A percentile compares a stretch with the other conserved stretches of the same genome.
Conservation (phyloP, 2,888 invertebrate species). For the Uropetala carovei region DNA sequence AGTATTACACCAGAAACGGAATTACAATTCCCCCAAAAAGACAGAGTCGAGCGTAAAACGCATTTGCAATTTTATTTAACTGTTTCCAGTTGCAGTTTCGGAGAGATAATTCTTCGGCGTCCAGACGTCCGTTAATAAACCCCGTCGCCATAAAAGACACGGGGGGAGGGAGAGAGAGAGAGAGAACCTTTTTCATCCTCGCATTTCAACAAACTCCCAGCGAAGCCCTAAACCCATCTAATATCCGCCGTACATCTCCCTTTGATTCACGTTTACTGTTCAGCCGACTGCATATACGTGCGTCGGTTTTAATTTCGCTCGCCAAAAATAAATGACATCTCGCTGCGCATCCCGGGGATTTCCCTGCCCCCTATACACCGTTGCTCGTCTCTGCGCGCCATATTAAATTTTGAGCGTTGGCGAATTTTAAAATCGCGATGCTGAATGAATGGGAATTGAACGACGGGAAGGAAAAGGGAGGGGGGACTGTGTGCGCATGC, state of each 20-base stretch:
- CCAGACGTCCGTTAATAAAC: not conserved
- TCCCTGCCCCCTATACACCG: not conserved
- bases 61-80: not conserved
- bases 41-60: not conserved
- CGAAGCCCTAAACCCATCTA: not conserved
- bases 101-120: constrained; percentile 9
- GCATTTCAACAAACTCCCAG: not conserved
- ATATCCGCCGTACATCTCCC: not conserved
- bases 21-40: not conserved
- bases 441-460: not conserved
- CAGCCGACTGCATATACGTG: constrained; percentile 19
- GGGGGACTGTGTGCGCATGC: too few species aligned
- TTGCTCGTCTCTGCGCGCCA: constrained; percentile 3
- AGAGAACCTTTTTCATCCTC: not conserved
- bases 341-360: constrained; percentile 3
- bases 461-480: too few species aligned
- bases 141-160: not conserved
- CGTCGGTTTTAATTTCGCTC: constrained; percentile 32
- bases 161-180: too few species aligned
- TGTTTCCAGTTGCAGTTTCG: not conserved
- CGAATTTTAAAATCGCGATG: not conserved
- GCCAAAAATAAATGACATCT: constrained; percentile 22
- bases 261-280: constrained; percentile 12
- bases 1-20: too few species aligned
- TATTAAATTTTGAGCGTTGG: constrained; percentile 14